phyloP scores from a whole-genome alignment of 2,888 invertebrate genomes.

The Chelonus formosanus region DNA sequence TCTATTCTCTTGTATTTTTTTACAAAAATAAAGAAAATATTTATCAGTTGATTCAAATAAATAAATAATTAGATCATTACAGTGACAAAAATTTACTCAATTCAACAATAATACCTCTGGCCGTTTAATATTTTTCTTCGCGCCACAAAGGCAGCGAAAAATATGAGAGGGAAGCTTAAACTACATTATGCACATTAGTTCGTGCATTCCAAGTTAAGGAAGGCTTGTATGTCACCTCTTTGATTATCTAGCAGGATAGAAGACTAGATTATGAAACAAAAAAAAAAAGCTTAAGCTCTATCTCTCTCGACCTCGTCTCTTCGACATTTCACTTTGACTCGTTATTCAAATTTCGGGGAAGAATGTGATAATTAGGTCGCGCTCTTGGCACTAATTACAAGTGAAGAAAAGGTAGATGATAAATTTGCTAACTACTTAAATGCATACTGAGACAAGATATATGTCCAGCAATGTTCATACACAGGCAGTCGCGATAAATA shows the following conservation, averaged over 20 bases:
- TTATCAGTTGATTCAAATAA: no score
- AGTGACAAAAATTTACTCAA: no score
- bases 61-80: no score
- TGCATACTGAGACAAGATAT: no score
- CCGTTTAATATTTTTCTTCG: no score
- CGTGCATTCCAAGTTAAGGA: conserved; percentile 1
- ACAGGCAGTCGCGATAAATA: neutral
- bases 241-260: conserved; percentile 23
- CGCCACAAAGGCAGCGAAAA: no score
- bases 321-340: conserved; percentile 21
- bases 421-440: neutral
- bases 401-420: neutral
- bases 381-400: conserved; percentile 15
- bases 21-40: no score
- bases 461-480: no score
- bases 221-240: conserved; percentile 16
- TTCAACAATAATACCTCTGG: no score
- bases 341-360: conserved; percentile 30
- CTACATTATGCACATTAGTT: neutral
- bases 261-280: conserved; percentile 1
- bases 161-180: neutral
- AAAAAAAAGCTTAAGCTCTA: neutral
- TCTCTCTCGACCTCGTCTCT: conserved; percentile 20
- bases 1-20: no score
- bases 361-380: conserved; percentile 21